A percentile compares a stretch with the other conserved stretches of the same genome.
phyloP scores from a whole-genome alignment of 1,140 invertebrate species.

The Drosophila sulfurigaster region DNA sequence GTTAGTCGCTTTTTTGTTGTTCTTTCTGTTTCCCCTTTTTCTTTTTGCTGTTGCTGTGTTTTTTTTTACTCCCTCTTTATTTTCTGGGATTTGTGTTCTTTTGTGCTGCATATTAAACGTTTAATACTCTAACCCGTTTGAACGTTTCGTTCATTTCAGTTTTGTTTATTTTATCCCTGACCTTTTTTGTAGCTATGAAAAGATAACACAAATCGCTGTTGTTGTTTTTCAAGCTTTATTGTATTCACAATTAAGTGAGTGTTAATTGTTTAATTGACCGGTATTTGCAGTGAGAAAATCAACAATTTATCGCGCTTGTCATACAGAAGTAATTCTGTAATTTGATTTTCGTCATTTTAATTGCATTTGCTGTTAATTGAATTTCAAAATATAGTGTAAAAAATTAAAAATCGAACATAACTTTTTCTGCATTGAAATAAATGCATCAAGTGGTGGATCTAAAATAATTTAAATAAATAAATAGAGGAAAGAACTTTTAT shows the following conservation, averaged over 20 bases:
- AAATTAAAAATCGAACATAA: no score
- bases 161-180: constrained; percentile 21
- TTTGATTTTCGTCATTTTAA: no score
- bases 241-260: constrained; percentile 19
- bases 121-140: constrained; percentile 34
- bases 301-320: constrained; percentile 4
- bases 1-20: constrained; percentile 37
- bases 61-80: constrained; percentile 32
- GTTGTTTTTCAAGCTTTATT: constrained; percentile 6
- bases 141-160: neutral
- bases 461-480: no score
- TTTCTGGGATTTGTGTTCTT: constrained; percentile 42
- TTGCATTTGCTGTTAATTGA: no score
- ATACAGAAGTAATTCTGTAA: no score
- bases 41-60: constrained; percentile 11
- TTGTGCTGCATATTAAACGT: constrained; percentile 47
- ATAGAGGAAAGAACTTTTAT: no score
- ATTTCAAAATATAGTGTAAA: no score
- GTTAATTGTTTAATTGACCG: constrained; percentile 67
- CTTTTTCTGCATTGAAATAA: no score
- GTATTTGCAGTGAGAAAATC: neutral
- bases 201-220: constrained; percentile 12
- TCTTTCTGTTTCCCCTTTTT: neutral
- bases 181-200: constrained; percentile 10
- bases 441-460: no score